A percentile compares a stretch with the other conserved stretches of the same genome.
Conservation (phyloP, 2,797 vertebrate genomes). For the Mionectes olivaceus region DNA sequence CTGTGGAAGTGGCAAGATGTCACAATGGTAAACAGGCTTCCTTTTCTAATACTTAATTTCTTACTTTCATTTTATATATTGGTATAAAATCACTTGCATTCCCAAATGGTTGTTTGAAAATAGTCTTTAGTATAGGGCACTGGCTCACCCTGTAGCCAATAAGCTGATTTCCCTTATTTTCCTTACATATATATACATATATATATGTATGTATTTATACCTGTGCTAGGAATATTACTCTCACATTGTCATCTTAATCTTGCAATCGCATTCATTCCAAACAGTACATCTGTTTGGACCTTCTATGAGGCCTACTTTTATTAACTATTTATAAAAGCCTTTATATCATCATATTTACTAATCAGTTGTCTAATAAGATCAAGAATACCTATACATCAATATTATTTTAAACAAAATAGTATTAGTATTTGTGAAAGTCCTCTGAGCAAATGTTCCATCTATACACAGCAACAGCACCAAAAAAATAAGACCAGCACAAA, state of each 20-base stretch:
- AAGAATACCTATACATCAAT: background rate
- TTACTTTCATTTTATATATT: background rate
- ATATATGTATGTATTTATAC: background rate
- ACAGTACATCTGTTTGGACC: background rate
- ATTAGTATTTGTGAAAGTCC: background rate
- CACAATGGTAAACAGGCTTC: background rate
- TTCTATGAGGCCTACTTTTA: background rate
- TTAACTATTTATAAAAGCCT: background rate
- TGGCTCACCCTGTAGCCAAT: background rate
- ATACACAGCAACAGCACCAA: background rate
- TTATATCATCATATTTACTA: background rate
- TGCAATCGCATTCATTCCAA: background rate
- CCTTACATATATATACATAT: background rate
- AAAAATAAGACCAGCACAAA: background rate
- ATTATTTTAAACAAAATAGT: background rate
- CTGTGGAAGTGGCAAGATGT: background rate
- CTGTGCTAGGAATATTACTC: background rate
- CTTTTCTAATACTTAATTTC: background rate
- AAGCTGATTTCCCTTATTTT: background rate
- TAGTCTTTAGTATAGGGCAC: background rate
- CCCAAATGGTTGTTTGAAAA: background rate
- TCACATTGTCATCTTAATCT: background rate
- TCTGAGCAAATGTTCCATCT: background rate
- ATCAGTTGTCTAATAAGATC: background rate
- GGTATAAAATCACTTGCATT: background rate